Conservation (phyloP, 2,113 vertebrate species). For the Tor tambroides region DNA sequence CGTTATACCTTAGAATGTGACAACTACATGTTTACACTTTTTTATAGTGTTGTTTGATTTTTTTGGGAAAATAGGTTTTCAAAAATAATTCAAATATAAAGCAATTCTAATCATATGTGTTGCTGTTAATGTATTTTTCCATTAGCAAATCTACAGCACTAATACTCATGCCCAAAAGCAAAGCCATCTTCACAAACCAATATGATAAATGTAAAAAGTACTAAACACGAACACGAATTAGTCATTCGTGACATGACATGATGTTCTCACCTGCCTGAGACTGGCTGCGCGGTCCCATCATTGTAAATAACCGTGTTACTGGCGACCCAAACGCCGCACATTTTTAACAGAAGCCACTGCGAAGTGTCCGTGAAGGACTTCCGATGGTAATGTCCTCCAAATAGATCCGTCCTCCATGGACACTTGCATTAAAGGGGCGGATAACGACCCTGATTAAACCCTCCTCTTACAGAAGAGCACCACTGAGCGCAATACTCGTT, state of each 20-base stretch:
- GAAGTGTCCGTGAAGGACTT: slow-evolving; percentile 58
- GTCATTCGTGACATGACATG: neutral
- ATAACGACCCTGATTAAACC: slow-evolving; percentile 38
- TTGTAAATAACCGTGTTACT: slow-evolving; percentile 76
- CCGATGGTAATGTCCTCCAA: slow-evolving; percentile 62
- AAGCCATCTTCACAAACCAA: neutral
- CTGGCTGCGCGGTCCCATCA: slow-evolving; percentile 73
- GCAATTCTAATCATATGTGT: neutral
- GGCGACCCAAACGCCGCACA: slow-evolving; percentile 65
- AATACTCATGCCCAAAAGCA: neutral
- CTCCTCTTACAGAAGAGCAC: slow-evolving; percentile 33
- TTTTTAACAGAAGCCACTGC: slow-evolving; percentile 39
- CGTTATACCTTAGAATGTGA: neutral
- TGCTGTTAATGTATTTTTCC: neutral
- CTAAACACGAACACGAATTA: neutral
- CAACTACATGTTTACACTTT: neutral
- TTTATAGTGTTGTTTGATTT: neutral
- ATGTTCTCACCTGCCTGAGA: slow-evolving; percentile 64
- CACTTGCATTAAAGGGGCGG: slow-evolving; percentile 75
- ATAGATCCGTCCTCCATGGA: slow-evolving; percentile 63
- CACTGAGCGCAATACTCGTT: neutral
- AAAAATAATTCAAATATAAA: neutral
- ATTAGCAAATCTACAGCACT: neutral
- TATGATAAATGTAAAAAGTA: neutral
- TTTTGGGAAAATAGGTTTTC: neutral